These are phyloP conservation scores for Himalopsyche tibetana DNA, from an alignment of 2,888 invertebrate genomes.

Conservation along the genomic window DNA sequence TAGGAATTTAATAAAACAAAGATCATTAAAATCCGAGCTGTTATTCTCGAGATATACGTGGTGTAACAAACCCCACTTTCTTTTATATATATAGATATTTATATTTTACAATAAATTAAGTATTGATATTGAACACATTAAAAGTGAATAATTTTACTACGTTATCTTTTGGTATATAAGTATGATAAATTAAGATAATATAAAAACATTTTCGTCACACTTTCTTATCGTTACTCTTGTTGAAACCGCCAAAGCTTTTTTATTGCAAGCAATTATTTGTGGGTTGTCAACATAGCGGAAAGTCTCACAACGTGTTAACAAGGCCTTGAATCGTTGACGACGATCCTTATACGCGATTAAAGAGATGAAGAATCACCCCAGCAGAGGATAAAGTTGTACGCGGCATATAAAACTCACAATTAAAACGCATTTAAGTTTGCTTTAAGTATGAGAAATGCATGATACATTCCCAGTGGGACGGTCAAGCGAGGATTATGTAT, in stretches of 20 bases:
- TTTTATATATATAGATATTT: too few species aligned
- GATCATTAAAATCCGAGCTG: too few species aligned
- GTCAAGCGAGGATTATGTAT: conserved; percentile 54
- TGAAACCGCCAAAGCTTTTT: neutral
- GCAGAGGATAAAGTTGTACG: conserved; percentile 31
- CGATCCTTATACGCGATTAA: conserved; percentile 15
- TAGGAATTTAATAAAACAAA: too few species aligned
- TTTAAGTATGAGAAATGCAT: conserved; percentile 60
- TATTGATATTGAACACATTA: too few species aligned
- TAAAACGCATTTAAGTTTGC: conserved; percentile 58
- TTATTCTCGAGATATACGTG: too few species aligned
- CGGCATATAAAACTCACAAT: conserved; percentile 57
- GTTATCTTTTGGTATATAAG: too few species aligned
- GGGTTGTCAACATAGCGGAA: conserved; percentile 8
- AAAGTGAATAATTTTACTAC: too few species aligned
- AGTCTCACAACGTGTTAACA: conserved; percentile 27
- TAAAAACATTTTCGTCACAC: too few species aligned
- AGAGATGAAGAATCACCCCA: conserved; percentile 23
- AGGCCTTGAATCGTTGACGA: neutral
- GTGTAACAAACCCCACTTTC: too few species aligned
- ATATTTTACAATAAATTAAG: too few species aligned
- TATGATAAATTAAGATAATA: too few species aligned
- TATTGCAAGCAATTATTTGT: conserved; percentile 7
- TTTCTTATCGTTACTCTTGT: neutral
- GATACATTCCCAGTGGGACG: conserved; percentile 5